A percentile compares a stretch with the other conserved stretches of the same genome.
Evolutionary conservation across 1,140 invertebrate genomes (phyloP).

Genomic region (Zaprionus nigranus): DNA sequence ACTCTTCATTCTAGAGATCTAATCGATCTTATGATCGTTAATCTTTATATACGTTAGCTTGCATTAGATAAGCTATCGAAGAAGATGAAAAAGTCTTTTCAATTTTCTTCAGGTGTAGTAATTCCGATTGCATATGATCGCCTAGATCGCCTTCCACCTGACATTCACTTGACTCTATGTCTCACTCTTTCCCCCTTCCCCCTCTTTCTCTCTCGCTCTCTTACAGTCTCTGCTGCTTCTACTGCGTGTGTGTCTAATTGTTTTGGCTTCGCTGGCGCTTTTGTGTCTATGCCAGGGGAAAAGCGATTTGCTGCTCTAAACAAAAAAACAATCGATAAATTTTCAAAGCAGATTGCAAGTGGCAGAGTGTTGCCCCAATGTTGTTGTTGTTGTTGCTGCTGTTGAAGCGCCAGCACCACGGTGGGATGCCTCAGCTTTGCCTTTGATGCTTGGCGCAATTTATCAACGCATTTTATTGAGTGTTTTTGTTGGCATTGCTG

Average conservation of each 20-base stretch:
- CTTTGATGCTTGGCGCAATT: constrained; percentile 78
- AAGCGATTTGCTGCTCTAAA: constrained; percentile 49
- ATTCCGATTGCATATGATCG: background rate
- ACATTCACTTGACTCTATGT: constrained; percentile 11
- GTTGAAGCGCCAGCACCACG: constrained; percentile 66
- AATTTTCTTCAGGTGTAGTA: background rate
- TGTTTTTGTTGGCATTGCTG: constrained; percentile 64
- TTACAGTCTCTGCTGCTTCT: background rate
- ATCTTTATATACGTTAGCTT: background rate
- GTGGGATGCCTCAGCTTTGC: constrained; percentile 73
- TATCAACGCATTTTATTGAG: constrained; percentile 81
- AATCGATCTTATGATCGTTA: background rate
- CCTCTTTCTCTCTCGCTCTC: background rate
- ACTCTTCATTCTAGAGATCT: background rate
- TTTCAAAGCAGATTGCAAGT: constrained; percentile 78
- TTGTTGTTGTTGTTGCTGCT: constrained; percentile 11
- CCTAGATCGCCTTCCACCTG: constrained; percentile 1
- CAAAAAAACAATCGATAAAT: constrained; percentile 82
- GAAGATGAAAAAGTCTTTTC: background rate
- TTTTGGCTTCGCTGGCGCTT: constrained; percentile 63
- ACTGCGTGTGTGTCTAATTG: background rate
- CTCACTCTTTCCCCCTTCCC: background rate
- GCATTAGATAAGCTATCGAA: background rate
- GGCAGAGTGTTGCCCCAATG: constrained; percentile 34
- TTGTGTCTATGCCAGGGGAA: constrained; percentile 70